Evolutionary conservation across 2,113 vertebrate genomes (phyloP), one percentile per base, ranked within the genome.

Genomic region (Hiodon alosoides): DNA sequence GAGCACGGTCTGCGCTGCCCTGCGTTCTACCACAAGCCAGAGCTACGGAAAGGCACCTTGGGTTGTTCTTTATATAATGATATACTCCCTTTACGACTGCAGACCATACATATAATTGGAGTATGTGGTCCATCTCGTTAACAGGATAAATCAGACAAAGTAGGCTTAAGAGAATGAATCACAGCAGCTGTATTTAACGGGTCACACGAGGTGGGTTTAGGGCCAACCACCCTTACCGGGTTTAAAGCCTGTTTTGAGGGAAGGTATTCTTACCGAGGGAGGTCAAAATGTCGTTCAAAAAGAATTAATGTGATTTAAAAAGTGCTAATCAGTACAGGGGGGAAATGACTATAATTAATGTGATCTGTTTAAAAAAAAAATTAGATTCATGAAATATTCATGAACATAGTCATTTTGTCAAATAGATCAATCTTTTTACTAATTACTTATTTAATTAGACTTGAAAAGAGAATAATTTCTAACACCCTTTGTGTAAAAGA

Each of bases 361-460:
- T 67, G 52, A 53, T 77, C 64, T 57, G 13, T 55, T 65, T 64
- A 17, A n/a, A 61, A 72, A 66, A 66, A 65, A 72, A 77, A 77
- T 53, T 11, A 66, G 52, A 9, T 57, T 67, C 46, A 72, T 77
- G 54, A 72, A 66, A 65, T 60, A 67, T 71, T 77, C 57, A 58
- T 47, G 65, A 50, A 57, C 16, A 31, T 14, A 67, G 66, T 77
- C 62, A 67, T 51, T 67, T 67, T 66, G 47, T 77, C 61, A 77
- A 77, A 67, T 67, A 62, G 53, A 72, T 67, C 3, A 66, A 66
- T 66, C 64, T n/a, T 67, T 67, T 66, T 64, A 48, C 14, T 66
- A 71, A 67, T 77, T 67, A 77, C 62, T 67, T 46, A 53, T 73
- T 73, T 31, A 65, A 73, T 73, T 73, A 73, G n/a, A 54, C 51